Evolutionary conservation across 1,140 invertebrate species (phyloP).

Genomic region (Diprion similis): DNA sequence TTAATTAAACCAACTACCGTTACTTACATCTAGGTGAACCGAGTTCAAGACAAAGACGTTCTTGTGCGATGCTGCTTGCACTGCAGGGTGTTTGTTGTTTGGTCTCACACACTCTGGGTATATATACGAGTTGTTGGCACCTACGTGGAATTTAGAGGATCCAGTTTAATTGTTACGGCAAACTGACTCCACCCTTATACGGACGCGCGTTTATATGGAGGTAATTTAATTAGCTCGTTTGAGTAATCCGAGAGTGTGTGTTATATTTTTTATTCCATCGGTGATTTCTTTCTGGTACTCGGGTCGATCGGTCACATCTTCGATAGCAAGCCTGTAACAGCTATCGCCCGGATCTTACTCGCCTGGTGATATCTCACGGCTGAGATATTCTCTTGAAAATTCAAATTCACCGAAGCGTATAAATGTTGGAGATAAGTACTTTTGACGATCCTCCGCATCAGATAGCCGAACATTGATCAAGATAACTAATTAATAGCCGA

Average conservation of each 20-base stretch:
- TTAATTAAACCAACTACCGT: constrained; percentile 13
- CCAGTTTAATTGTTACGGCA: constrained; percentile 29
- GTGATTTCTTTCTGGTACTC: neutral
- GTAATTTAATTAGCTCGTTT: neutral
- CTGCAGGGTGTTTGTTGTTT: neutral
- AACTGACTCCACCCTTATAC: constrained; percentile 20
- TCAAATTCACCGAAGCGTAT: no score
- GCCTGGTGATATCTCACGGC: no score
- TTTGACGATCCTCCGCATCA: neutral
- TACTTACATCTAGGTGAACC: constrained; percentile 1
- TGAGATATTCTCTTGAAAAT: no score
- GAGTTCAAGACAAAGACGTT: constrained; percentile 15
- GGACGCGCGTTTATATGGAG: no score
- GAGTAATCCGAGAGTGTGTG: constrained; percentile 14
- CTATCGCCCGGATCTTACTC: no score
- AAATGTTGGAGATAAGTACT: no score
- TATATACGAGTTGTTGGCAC: constrained; percentile 16
- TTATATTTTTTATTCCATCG: constrained; percentile 17
- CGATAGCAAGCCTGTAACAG: no score
- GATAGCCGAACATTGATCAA: neutral
- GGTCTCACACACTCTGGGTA: neutral
- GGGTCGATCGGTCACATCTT: neutral
- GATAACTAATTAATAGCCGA: constrained; percentile 4
- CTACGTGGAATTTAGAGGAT: constrained; percentile 25
- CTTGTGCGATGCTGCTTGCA: constrained; percentile 8